Evolutionary conservation across 2,113 vertebrate species (phyloP).

Genomic region (Todiramphus saurophagus): DNA sequence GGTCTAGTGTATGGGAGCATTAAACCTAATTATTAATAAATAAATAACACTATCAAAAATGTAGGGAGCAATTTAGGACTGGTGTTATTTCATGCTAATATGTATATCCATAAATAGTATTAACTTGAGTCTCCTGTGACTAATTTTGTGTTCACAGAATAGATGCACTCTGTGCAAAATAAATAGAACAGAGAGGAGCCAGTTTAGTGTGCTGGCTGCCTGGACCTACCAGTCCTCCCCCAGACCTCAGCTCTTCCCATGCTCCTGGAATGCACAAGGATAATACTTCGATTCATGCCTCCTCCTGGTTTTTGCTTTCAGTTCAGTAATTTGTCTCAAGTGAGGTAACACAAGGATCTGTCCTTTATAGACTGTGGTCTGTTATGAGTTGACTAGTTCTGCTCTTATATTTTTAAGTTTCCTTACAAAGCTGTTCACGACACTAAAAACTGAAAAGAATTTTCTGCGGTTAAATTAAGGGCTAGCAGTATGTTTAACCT

Average conservation of each 20-base stretch:
- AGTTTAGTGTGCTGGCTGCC: neutral
- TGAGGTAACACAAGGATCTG: neutral
- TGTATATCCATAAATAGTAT: neutral
- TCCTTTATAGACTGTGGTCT: neutral
- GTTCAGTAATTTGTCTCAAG: constrained; percentile 9
- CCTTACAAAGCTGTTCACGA: neutral
- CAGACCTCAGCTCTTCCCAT: neutral
- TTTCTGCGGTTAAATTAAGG: neutral
- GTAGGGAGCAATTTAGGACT: neutral
- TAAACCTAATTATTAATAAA: constrained; percentile 32
- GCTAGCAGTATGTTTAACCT: neutral
- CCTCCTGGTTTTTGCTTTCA: constrained; percentile 31
- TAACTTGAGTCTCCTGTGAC: neutral
- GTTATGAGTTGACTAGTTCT: neutral
- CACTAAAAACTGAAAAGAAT: neutral
- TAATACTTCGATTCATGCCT: constrained; percentile 25
- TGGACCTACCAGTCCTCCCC: neutral
- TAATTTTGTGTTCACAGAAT: neutral
- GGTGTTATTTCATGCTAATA: neutral
- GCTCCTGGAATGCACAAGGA: constrained; percentile 31
- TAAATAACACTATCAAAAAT: constrained; percentile 12
- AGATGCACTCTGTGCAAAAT: neutral
- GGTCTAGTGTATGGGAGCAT: neutral
- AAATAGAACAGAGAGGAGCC: neutral
- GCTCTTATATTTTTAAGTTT: neutral